phyloP scores from a whole-genome alignment of 2,888 invertebrate species.

The Drosophila phalerata region DNA sequence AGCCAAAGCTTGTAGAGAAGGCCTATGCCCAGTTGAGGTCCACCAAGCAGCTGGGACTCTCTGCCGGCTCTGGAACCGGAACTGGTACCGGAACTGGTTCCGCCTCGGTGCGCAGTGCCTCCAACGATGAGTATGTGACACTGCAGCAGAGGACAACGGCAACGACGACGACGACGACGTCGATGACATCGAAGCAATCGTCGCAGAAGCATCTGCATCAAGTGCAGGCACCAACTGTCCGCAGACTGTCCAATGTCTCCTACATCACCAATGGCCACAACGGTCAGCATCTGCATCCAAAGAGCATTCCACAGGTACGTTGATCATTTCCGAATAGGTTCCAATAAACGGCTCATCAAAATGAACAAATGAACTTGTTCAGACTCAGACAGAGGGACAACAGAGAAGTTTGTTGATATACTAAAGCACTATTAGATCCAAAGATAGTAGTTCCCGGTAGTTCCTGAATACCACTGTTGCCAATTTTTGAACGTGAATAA shows the following conservation, averaged over 20 bases:
- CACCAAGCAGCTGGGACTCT: conserved; percentile 71
- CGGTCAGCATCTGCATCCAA: conserved; percentile 83
- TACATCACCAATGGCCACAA: conserved; percentile 83
- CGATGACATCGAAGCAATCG: conserved; percentile 32
- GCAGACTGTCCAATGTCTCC: conserved; percentile 66
- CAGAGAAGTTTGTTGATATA: no score
- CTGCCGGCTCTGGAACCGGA: conserved; percentile 30
- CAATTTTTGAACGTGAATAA: no score
- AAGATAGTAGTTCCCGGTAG: no score
- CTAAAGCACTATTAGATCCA: no score
- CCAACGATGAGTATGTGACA: conserved; percentile 83
- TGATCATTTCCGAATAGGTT: neutral
- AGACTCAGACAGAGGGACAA: no score
- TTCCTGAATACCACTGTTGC: no score
- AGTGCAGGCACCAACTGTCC: conserved; percentile 39
- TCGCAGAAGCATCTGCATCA: conserved; percentile 60
- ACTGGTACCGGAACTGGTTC: conserved; percentile 34
- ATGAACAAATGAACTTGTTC: neutral
- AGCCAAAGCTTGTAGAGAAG: conserved; percentile 86
- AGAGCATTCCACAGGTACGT: conserved; percentile 53
- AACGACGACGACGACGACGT: conserved; percentile 9
- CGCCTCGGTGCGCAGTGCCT: conserved; percentile 68
- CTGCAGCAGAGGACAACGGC: conserved; percentile 63
- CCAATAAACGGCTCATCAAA: neutral
- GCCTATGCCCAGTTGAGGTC: conserved; percentile 85